A percentile compares a stretch with the other conserved stretches of the same genome.
These are phyloP conservation scores for Saccostrea echinata DNA, from an alignment of 1,140 invertebrate genomes.

Conservation along the genomic window DNA sequence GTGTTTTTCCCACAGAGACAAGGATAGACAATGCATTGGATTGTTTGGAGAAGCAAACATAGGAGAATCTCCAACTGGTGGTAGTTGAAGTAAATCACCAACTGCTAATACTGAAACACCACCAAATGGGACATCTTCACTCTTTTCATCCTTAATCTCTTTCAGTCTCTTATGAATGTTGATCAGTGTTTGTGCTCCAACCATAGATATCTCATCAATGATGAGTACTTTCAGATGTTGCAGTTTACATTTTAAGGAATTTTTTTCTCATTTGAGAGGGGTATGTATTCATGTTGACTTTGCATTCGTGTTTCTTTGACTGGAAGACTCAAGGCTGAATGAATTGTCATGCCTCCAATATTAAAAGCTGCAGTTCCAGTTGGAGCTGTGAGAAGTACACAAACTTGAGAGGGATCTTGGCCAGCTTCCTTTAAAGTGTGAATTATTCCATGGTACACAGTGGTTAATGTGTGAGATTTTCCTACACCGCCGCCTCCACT, in stretches of 20 bases:
- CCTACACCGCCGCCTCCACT: conserved; percentile 51
- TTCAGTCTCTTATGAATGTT: conserved; percentile 60
- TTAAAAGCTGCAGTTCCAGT: conserved; percentile 58
- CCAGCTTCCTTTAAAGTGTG: conserved; percentile 41
- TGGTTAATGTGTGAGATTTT: conserved; percentile 50
- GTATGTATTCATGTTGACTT: conserved; percentile 42
- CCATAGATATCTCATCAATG: conserved; percentile 67
- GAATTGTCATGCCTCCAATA: conserved; percentile 50
- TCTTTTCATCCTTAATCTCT: conserved; percentile 59
- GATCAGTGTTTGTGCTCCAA: conserved; percentile 51
- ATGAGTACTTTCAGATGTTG: conserved; percentile 55
- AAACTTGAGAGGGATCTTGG: conserved; percentile 32
- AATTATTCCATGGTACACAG: conserved; percentile 48
- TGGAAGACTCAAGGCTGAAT: conserved; percentile 49
- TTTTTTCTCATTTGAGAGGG: conserved; percentile 42
- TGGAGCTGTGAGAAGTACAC: conserved; percentile 51
- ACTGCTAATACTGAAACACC: conserved; percentile 60
- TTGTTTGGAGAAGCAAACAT: not conserved
- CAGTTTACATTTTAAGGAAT: conserved; percentile 43
- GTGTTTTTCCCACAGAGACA: not conserved
- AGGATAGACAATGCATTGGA: not conserved
- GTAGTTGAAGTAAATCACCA: conserved; percentile 62
- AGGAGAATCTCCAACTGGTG: conserved; percentile 43
- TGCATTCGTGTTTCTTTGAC: not conserved
- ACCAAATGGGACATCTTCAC: conserved; percentile 57